Base-by-base conservation (phyloP, 2,888 invertebrate species). In the Yponomeuta sedellus region DNA sequence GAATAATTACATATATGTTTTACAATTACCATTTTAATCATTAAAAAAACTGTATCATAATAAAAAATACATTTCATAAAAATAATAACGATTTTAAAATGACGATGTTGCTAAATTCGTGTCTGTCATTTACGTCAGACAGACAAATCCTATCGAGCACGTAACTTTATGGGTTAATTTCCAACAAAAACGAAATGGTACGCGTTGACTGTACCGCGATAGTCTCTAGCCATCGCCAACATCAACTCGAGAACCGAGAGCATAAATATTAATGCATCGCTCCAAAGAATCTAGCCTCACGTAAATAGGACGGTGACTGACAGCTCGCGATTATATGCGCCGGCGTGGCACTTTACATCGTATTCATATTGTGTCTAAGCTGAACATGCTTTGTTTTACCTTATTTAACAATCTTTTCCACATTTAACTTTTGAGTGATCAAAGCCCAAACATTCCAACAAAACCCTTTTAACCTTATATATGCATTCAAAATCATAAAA, bases 401-500 rank as follows among this genome's bases (percentile, higher is more conserved):
- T 12, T 12, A 5, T 34, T 34, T 34, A 34, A 52, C 4, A 52
- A 52, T 52, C 4, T 52, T 52, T 52, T 52, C 44, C 1, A 52
- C 44, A 16, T 52, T 44, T 44, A 44, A 1, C 34, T 52, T 52
- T 52, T 0, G 22, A 2, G 34, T 11, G 39, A 62, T 62, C 62
- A 62, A 34, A 39, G 62, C 19, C 0, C 44, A 62, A 40, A 12
- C 19, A 20, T 34, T 16, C 25, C 61, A 25, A 25, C n/a, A n/a
- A 61, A 62, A 34, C 62, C 34, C 62, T 16, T n/a, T 62, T 19
- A 62, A 22, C 12, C 11, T 12, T 44, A 44, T n/a, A 5, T 34
- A 61, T 6, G 61, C 39, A 34, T 61, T 19, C 61, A 16, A 62
- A 62, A 34, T 62, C 34, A 62, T 62, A 39, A 34, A 16, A 39